phyloP scores from a whole-genome alignment of 2,888 invertebrate species.

The Boloria selene region DNA sequence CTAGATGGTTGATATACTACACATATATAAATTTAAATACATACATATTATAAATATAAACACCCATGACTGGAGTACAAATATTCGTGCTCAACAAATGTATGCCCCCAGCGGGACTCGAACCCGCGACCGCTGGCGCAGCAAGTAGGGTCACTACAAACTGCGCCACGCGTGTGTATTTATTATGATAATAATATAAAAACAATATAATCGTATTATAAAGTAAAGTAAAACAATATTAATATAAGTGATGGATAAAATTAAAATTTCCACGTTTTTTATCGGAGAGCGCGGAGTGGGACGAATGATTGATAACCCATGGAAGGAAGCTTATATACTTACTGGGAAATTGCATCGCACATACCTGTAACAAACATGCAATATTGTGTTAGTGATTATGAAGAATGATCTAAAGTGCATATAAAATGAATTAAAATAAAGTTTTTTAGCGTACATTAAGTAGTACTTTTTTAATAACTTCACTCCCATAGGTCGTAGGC shows the following conservation, averaged over 20 bases:
- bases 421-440: background rate
- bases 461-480: too few species aligned
- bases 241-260: slow-evolving; percentile 13
- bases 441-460: background rate
- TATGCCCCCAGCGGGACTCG: too few species aligned
- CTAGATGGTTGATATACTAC: too few species aligned
- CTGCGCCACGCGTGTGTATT: too few species aligned
- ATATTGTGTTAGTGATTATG: slow-evolving; percentile 10
- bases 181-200: background rate
- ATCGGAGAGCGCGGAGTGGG: slow-evolving; percentile 5
- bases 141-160: too few species aligned
- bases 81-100: too few species aligned
- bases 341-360: slow-evolving; percentile 29
- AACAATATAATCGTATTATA: background rate
- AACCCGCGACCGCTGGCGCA: too few species aligned
- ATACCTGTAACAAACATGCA: slow-evolving; percentile 20
- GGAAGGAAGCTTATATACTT: slow-evolving; percentile 24
- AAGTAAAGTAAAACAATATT: slow-evolving; percentile 9
- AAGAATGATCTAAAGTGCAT: slow-evolving; percentile 5
- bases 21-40: too few species aligned
- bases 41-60: too few species aligned
- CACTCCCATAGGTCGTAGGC: too few species aligned
- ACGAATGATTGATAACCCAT: slow-evolving; percentile 30
- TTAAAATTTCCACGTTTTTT: slow-evolving; percentile 9
- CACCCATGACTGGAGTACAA: too few species aligned